Evolutionary conservation across 2,113 vertebrate species (phyloP), one percentile per base, ranked within the genome.

Genomic region (Oreochromis spilurus): DNA sequence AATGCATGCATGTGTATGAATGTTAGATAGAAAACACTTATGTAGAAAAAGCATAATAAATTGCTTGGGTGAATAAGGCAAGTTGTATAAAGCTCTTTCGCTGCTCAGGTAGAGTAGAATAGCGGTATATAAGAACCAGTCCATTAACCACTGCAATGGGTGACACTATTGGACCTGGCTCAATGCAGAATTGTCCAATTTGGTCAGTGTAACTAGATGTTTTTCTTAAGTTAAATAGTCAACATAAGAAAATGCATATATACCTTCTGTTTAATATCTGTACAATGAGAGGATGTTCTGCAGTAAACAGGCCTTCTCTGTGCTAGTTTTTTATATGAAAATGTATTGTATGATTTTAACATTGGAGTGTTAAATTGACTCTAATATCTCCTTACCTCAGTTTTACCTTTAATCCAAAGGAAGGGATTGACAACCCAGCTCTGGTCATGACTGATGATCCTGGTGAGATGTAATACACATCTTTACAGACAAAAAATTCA

Each of bases 391-490:
- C 19, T 83, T 65, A 77, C 89, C 34, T 90, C 38, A 99, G 97
- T 91, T 99, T 99, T 92, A 97, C 96, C 62, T 99, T 99, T 94
- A 97, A 99, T 90, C 97, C 98, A 40, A 98, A 97, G 93, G 95
- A 97, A 91, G 98, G 98, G 24, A 98, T 99, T 4, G 98, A 99
- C 94, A 99, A 99, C 90, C 98, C 98, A 83, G 97, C 96, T 52
- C 95, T 99, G 88, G 97, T 97, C 1, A 96, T 99, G 92, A 84
- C 95, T 1, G 98, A 99, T 86, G 98, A 99, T 92, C 94, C 40
- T 11, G 98, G 98, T 99, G 96, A 85, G 82, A 24, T 87, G 45
- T 78, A 3, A 77, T 4, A 55, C 10, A 21, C 3, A n/a, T 2
- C 34, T 57, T 83, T 21, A 57, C 6, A 79, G 24, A 52, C 9